Base-by-base conservation (phyloP, 2,113 vertebrate genomes). In the Lophura nycthemera region DNA sequence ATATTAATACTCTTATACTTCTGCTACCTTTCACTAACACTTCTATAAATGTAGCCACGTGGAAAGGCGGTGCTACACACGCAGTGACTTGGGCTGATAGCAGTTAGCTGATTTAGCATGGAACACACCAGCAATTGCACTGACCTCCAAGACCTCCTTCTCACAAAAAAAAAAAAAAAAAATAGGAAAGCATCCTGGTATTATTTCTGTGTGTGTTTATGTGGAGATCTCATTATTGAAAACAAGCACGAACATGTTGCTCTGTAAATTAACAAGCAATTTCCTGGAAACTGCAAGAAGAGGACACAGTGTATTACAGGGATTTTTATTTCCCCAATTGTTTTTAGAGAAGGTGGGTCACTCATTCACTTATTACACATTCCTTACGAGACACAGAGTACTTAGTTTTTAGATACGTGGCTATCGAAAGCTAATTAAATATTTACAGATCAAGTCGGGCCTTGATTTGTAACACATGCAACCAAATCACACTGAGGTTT, bases 381-480 rank as follows among this genome's bases (percentile, higher is more conserved):
- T 50, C 70, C 34, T 19, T 50, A 52, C 32, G 50, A 47, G 60
- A 50, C 30, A 79, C n/a, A 59, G 77, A 88, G 0, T 27, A 59
- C 10, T 45, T 66, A 43, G 34, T 60, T 74, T 88, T 74, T 36
- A 78, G 63, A 71, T 45, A 77, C 4, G 8, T 82, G 61, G 57
- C 43, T 52, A 75, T 1, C 75, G 61, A 86, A 65, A 91, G 43
- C 47, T 65, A 71, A 92, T 84, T 81, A 84, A 84, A 78, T 69
- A 84, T 29, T 47, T 38, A 88, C 36, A 88, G 64, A 74, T 56
- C 66, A 69, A 83, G 64, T 4, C 65, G 32, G 66, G 42, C 47
- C 80, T 74, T 72, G 61, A 81, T 69, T 86, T 90, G 80, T 63
- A 96, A 86, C 57, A 83, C 18, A 61, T 20, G 21, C 65, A 70